phyloP scores from a whole-genome alignment of 2,888 invertebrate genomes.

The Horisme vitalbata region DNA sequence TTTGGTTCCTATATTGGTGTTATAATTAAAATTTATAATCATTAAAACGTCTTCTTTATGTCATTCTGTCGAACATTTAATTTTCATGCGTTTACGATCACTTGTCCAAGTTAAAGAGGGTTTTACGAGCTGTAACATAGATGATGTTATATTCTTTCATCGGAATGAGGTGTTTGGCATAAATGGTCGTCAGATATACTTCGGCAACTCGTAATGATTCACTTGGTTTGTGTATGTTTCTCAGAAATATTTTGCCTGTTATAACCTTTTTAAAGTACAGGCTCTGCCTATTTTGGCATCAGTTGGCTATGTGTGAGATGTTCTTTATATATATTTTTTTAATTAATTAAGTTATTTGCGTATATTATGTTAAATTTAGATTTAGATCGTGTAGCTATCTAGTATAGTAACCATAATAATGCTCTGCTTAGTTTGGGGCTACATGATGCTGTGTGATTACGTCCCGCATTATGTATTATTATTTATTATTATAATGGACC shows the following conservation, averaged over 20 bases:
- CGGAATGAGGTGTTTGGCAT: background rate
- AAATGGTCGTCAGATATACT: background rate
- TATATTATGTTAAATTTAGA: too few relatives aligned
- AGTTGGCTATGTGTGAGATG: too few relatives aligned
- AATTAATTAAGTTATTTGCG: too few relatives aligned
- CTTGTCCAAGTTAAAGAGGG: slow-evolving; percentile 23
- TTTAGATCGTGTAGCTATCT: too few relatives aligned
- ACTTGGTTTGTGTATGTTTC: background rate
- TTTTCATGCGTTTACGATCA: slow-evolving; percentile 25
- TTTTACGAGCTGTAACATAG: slow-evolving; percentile 17
- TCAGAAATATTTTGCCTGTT: background rate
- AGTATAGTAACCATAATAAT: too few relatives aligned
- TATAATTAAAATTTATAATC: background rate
- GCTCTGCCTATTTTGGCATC: too few relatives aligned
- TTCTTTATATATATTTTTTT: too few relatives aligned
- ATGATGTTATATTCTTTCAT: slow-evolving; percentile 11
- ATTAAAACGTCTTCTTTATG: background rate
- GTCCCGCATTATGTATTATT: too few relatives aligned
- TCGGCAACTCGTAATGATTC: background rate
- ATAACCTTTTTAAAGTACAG: too few relatives aligned
- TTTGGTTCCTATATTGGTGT: background rate
- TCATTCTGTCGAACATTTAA: slow-evolving; percentile 13
- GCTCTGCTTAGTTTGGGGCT: too few relatives aligned
- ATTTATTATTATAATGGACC: too few relatives aligned
- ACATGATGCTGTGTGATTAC: too few relatives aligned